Evolutionary conservation across 2,113 vertebrate genomes (phyloP).

Genomic region (Neodontobutis hainanensis): DNA sequence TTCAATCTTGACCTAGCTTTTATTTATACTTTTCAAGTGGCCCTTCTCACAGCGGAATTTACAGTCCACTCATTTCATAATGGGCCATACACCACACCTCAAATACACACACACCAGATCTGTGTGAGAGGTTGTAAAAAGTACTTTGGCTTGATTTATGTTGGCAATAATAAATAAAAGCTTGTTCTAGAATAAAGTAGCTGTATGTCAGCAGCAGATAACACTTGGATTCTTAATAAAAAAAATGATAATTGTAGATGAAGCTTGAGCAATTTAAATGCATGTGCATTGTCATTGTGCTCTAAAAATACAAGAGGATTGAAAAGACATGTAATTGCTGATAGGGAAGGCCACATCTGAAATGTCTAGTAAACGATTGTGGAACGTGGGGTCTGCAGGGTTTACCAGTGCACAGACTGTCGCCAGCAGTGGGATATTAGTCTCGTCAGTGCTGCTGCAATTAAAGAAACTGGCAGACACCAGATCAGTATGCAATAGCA

Average conservation of each 20-base stretch:
- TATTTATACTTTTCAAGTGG: conserved; percentile 51
- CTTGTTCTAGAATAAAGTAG: conserved; percentile 18
- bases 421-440: not conserved
- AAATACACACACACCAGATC: conserved; percentile 15
- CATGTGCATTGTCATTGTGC: conserved; percentile 29
- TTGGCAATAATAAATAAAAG: conserved; percentile 28
- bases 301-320: conserved; percentile 25
- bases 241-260: conserved; percentile 27
- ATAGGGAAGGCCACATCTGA: conserved; percentile 30
- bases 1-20: conserved; percentile 35
- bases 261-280: conserved; percentile 4
- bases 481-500: not conserved
- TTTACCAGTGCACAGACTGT: not conserved
- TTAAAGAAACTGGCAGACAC: not conserved
- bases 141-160: conserved; percentile 27
- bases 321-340: conserved; percentile 22
- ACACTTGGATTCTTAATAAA: not conserved
- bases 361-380: conserved; percentile 13
- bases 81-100: conserved; percentile 21
- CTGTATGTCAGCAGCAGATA: conserved; percentile 13
- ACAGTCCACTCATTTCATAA: conserved; percentile 49
- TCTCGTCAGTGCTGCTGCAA: not conserved
- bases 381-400: not conserved
- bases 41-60: conserved; percentile 42
- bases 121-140: conserved; percentile 39